These are phyloP conservation scores for Chaunax sp. DNA, from an alignment of 2,797 vertebrate genomes.

Conservation along the genomic window DNA sequence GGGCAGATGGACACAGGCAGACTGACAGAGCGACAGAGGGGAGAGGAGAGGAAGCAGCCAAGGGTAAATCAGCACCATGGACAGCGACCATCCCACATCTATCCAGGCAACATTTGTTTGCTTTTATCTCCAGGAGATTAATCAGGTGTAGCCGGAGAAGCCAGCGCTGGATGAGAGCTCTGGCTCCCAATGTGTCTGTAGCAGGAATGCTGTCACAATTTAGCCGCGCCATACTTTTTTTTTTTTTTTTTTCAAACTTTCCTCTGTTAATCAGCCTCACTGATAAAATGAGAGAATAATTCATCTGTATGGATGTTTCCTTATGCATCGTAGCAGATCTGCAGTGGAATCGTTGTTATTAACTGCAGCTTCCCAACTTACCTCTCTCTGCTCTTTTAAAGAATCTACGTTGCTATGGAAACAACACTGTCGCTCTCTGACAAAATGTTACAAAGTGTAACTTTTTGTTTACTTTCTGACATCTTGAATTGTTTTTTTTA, in stretches of 20 bases:
- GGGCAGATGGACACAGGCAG: slow-evolving; percentile 58
- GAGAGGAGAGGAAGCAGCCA: slow-evolving; percentile 20
- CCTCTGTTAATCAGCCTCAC: slow-evolving; percentile 1
- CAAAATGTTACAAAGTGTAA: slow-evolving; percentile 9
- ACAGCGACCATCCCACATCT: slow-evolving; percentile 56
- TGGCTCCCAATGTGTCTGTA: slow-evolving; percentile 47
- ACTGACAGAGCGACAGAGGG: slow-evolving; percentile 29
- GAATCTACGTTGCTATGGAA: not conserved
- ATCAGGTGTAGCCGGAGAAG: slow-evolving; percentile 47
- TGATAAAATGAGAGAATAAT: not conserved
- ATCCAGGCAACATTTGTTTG: slow-evolving; percentile 63
- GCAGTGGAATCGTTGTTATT: slow-evolving; percentile 2
- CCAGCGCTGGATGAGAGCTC: slow-evolving; percentile 33
- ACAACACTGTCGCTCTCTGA: slow-evolving; percentile 11
- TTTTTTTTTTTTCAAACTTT: not conserved
- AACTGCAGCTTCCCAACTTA: slow-evolving; percentile 6
- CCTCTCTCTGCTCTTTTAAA: not conserved
- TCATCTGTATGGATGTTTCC: not conserved
- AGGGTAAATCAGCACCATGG: slow-evolving; percentile 65
- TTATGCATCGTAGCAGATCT: not conserved
- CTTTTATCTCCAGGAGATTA: slow-evolving; percentile 64
- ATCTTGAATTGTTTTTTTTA: not conserved
- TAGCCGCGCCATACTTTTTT: not conserved
- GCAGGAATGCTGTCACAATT: slow-evolving; percentile 14
- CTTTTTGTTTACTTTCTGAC: too few species aligned